Conservation (phyloP, 2,797 vertebrate genomes). For the Pteronotus mesoamericanus region DNA sequence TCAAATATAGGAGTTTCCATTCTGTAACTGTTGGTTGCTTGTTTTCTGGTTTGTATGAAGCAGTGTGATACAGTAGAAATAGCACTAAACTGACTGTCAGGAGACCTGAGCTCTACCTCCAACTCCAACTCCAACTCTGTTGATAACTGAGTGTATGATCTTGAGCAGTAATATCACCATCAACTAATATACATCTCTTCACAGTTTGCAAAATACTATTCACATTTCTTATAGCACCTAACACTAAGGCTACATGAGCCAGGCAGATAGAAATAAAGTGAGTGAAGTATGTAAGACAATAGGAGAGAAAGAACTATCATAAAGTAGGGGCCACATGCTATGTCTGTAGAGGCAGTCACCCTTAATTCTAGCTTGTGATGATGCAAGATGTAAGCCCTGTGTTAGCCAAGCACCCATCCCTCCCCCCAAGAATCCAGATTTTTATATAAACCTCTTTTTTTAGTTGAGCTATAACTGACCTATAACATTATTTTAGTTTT, state of each 20-base stretch:
- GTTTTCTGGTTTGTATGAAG: not conserved
- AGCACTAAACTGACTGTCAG: not conserved
- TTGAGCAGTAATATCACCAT: not conserved
- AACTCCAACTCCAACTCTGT: not conserved
- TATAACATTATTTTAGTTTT: not conserved
- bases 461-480: not conserved
- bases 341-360: not conserved
- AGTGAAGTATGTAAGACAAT: not conserved
- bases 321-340: not conserved
- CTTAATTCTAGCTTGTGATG: not conserved
- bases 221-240: not conserved
- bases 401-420: not conserved
- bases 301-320: not conserved
- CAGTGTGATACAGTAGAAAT: not conserved
- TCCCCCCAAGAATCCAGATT: not conserved
- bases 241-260: not conserved
- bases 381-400: not conserved
- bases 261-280: not conserved
- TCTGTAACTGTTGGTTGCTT: not conserved
- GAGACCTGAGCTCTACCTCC: not conserved
- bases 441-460: not conserved
- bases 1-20: not conserved
- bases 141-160: not conserved
- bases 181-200: not conserved
- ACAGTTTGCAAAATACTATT: not conserved